Evolutionary conservation across 1,140 invertebrate genomes (phyloP), one percentile per base, ranked within the genome.

Genomic region (Temnothorax nylanderi): DNA sequence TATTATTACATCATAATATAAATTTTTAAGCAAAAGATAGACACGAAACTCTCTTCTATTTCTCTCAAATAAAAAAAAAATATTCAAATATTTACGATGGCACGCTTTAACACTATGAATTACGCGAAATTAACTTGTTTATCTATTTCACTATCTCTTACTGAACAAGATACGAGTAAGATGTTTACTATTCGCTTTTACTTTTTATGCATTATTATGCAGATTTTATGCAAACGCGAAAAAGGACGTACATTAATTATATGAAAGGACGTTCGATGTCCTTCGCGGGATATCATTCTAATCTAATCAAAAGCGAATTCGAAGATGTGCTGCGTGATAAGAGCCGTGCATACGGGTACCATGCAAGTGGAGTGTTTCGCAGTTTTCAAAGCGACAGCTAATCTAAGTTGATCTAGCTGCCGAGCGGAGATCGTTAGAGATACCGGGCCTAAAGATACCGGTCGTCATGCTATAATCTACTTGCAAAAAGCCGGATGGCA

Each of bases 401-500:
- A 62, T 47, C 71, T 54, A 34, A 84, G 67, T 34, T 49, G 41
- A 82, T 41, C 51, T 82, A 72, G 47, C 37, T 80, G 71, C 77
- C 75, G 41, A 81, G 26, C 72, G 62, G 62, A 91, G 90, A 91
- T 91, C 86, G 81, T 88, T 89, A 91, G 85, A 91, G 90, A 91
- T 75, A 77, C 18, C 58, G 81, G 85, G 87, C 74, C 85, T 89
- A 90, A 80, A 89, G 87, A 88, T 88, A 65, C 80, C 81, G 72
- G 87, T 88, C 60, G 90, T 90, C 89, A 87, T 76, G 58, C 91
- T 90, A 91, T 90, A 90, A 89, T 87, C 71, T 81, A 91, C 81
- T 85, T 87, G 89, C 89, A 91, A 92, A 92, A 90, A 91, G 78
- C 87, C 82, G 89, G 87, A 90, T 86, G 88, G 88, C 80, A 92